phyloP scores from a whole-genome alignment of 1,140 invertebrate species.

The Centruroides sculpturatus region DNA sequence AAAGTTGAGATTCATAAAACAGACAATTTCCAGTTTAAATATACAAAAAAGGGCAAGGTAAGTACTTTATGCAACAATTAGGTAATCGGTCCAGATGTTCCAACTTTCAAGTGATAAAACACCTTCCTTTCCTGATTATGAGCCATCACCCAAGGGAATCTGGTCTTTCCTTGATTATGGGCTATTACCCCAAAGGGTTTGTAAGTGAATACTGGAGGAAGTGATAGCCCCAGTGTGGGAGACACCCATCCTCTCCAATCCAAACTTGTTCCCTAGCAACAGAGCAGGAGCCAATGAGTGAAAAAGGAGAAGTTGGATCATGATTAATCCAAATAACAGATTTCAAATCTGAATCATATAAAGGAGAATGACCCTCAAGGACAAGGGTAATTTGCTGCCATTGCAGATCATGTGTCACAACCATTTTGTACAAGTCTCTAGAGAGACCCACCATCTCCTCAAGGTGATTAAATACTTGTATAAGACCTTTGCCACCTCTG shows the following conservation, averaged over 20 bases:
- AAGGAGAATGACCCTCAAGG: neutral
- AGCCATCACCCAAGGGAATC: neutral
- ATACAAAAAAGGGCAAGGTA: neutral
- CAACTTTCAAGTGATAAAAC: neutral
- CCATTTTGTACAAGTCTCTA: too few species aligned
- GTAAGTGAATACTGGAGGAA: too few species aligned
- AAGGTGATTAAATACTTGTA: too few species aligned
- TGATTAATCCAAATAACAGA: neutral
- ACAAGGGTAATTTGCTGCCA: too few species aligned
- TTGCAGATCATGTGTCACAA: too few species aligned
- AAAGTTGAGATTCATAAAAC: neutral
- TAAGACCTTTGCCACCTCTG: too few species aligned
- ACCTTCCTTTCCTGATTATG: neutral
- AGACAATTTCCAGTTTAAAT: neutral
- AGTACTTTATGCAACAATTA: neutral
- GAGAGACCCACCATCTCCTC: too few species aligned
- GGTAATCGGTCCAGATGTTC: too few species aligned
- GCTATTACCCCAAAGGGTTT: too few species aligned
- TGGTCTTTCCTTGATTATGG: too few species aligned
- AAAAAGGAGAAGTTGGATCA: neutral
- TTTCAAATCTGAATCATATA: neutral
- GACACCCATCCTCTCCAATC: neutral
- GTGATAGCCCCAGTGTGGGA: too few species aligned
- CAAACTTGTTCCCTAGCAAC: neutral
- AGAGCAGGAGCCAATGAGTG: too few species aligned